Base-by-base conservation (phyloP, 2,113 vertebrate genomes). In the Numenius arquata region DNA sequence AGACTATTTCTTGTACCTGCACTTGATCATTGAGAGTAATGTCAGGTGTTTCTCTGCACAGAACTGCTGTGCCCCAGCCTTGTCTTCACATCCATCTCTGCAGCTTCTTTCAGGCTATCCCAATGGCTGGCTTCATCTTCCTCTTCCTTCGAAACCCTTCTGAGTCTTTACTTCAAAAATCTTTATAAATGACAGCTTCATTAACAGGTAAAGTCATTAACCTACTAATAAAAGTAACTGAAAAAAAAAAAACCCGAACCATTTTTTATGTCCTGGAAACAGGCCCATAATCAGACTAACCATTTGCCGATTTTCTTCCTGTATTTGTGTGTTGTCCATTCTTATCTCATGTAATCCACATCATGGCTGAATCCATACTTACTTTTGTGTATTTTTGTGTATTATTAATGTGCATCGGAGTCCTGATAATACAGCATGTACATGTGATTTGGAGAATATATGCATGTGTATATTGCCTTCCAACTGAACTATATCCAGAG, bases 371-470 rank as follows among this genome's bases (percentile, higher is more conserved):
- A 86, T 67, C 65, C 17, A 7, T 36, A 70, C 32, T 93, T 91
- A 48, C 62, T 84, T 89, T 50, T 81, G 36, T 59, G 36, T 47
- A 47, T 59, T 91, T 95, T 55, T 92, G 65, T 95, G 61, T 92
- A 75, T 93, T 85, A 85, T 89, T 91, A 82, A 91, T 89, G 86
- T 36, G 9, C 40, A 79, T 27, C 26, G 8, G 66, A 73, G 70
- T 83, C 67, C 62, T 81, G 84, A 90, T 76, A 94, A 88, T 95
- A 85, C n/a, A 58, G 34, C 36, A 34, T 70, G 77, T 87, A 85
- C 70, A 82, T 73, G 84, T 68, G 41, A 79, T 93, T 93, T 89
- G 84, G 74, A 88, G 89, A 90, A 92, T 73, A 95, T 85, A 85
- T 68, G 81, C 53, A 73, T 85, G 52, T 87, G 71, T 93, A 66